Percentiles rank a stretch among this genome's conserved stretches.
phyloP scores from a whole-genome alignment of 2,113 vertebrate genomes.

The Tylochromis polylepis region DNA sequence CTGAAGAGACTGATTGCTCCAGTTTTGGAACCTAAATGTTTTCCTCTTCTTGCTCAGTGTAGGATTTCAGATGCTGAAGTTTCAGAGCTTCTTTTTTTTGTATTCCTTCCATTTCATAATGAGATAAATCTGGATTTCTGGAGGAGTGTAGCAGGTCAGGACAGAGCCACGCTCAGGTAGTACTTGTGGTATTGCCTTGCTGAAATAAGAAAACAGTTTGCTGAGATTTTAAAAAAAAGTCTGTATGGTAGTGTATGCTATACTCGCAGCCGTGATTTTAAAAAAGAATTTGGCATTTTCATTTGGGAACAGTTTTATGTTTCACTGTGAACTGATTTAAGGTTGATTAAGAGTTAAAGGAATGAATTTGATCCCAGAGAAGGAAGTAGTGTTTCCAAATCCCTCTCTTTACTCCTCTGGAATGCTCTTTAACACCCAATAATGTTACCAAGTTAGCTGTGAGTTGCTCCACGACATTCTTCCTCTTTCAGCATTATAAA shows the following conservation, averaged over 20 bases:
- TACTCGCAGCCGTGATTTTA: too few species aligned
- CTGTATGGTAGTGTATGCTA: background rate
- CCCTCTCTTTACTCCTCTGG: background rate
- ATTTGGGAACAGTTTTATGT: background rate
- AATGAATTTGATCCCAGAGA: background rate
- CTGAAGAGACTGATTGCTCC: background rate
- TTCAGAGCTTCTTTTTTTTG: rapidly evolving
- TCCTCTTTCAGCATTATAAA: background rate
- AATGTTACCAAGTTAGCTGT: background rate
- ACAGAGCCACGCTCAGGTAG: background rate
- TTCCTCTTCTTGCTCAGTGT: background rate
- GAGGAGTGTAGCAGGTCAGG: background rate
- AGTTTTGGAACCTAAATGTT: background rate
- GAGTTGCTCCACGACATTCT: background rate
- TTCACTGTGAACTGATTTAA: background rate
- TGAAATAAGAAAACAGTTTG: background rate
- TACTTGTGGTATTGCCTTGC: background rate
- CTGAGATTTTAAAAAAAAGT: background rate
- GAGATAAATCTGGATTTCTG: background rate
- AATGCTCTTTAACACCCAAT: background rate
- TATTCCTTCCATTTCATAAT: background rate
- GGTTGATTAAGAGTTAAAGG: background rate
- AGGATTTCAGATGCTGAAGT: background rate
- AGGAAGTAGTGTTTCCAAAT: background rate
- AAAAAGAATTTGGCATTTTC: too few species aligned